phyloP scores from a whole-genome alignment of 2,113 vertebrate species.

The Macquaria australasica region DNA sequence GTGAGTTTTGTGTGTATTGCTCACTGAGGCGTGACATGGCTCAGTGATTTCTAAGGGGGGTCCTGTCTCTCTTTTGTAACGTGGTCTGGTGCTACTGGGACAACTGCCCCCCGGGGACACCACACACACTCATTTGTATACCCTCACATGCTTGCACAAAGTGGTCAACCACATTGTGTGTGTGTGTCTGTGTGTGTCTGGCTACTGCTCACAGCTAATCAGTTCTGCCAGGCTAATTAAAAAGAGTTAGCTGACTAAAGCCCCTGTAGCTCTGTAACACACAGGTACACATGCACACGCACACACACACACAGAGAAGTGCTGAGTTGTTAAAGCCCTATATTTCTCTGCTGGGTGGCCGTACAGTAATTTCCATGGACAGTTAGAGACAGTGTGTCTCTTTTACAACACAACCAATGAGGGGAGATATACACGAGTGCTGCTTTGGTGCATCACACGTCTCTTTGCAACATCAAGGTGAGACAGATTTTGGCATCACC shows the following conservation, averaged over 20 bases:
- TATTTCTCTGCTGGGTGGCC: neutral
- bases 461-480: neutral
- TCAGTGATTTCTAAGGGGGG: conserved; percentile 16
- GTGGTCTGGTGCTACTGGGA: conserved; percentile 34
- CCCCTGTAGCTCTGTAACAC: conserved; percentile 8
- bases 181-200: conserved; percentile 3
- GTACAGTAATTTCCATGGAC: neutral
- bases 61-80: conserved; percentile 47
- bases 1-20: conserved; percentile 1
- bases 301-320: neutral
- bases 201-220: conserved; percentile 41
- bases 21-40: conserved; percentile 3
- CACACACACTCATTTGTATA: conserved; percentile 20
- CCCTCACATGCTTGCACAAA: conserved; percentile 24
- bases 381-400: conserved; percentile 1
- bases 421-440: neutral
- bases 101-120: conserved; percentile 38
- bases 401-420: conserved; percentile 32
- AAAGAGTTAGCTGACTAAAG: conserved; percentile 49
- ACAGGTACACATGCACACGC: neutral
- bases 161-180: conserved; percentile 1
- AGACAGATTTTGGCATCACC: neutral
- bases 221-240: conserved; percentile 65
- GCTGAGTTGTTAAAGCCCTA: conserved; percentile 23
- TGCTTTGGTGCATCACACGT: neutral